phyloP scores from a whole-genome alignment of 2,888 invertebrate species.

The Acanthosepion lycidas region DNA sequence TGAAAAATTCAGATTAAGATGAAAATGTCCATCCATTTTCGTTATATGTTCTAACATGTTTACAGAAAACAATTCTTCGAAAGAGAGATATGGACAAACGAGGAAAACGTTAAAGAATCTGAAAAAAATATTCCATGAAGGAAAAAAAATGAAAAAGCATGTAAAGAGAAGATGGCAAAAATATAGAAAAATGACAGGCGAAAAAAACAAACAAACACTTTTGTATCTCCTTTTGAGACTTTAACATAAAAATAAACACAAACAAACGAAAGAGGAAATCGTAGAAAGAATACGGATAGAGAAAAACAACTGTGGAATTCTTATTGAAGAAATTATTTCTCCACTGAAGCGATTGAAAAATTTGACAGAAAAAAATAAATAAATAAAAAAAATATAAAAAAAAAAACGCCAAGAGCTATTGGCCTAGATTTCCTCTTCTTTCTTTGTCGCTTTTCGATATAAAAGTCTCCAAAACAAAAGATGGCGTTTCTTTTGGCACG shows the following conservation, averaged over 20 bases:
- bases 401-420: not conserved
- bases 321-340: not conserved
- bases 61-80: too few relatives aligned
- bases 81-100: too few relatives aligned
- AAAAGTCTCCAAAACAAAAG: not conserved
- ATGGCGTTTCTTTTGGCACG: not conserved
- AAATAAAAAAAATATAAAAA: not conserved
- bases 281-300: not conserved
- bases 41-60: too few relatives aligned
- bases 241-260: not conserved
- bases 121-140: too few relatives aligned
- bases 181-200: not conserved
- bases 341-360: not conserved
- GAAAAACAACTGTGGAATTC: slow-evolving; percentile 33
- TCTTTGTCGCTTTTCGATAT: not conserved
- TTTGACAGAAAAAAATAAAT: not conserved
- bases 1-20: too few relatives aligned
- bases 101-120: too few relatives aligned
- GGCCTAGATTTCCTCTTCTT: not conserved
- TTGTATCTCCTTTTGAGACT: not conserved
- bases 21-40: too few relatives aligned
- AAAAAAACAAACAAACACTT: not conserved
- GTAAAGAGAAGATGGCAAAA: not conserved
- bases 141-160: not conserved
- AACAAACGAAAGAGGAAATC: not conserved